These are phyloP conservation scores for Clamator glandarius DNA, from an alignment of 2,797 vertebrate genomes.

Conservation along the genomic window DNA sequence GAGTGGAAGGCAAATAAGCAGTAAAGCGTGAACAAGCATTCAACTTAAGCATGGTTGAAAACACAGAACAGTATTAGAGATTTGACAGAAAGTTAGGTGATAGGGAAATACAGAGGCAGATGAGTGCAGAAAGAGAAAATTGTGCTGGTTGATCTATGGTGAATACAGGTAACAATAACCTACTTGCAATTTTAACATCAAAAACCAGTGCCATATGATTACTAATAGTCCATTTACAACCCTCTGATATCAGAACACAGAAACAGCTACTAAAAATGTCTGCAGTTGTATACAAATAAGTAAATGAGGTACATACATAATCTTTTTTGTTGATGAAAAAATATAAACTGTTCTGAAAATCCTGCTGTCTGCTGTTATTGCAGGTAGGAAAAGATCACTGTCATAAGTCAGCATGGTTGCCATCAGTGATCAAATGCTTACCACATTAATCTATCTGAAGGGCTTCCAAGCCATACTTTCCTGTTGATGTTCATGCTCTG, in stretches of 20 bases:
- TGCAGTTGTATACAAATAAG: background rate
- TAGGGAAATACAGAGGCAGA: background rate
- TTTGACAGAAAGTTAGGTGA: background rate
- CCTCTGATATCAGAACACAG: background rate
- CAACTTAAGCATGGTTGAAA: background rate
- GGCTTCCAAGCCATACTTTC: background rate
- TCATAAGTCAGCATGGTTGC: accelerated
- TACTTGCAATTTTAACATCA: background rate
- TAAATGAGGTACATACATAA: background rate
- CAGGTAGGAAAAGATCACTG: background rate
- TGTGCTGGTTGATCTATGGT: background rate
- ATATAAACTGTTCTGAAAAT: background rate
- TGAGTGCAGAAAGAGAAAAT: background rate
- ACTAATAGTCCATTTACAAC: background rate
- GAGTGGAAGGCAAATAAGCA: background rate
- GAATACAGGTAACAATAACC: background rate
- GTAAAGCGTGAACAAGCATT: slow-evolving; percentile 6
- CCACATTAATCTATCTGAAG: background rate
- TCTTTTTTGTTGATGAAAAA: background rate
- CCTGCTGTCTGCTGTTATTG: background rate
- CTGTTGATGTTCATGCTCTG: background rate
- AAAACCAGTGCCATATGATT: background rate
- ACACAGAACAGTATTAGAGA: background rate
- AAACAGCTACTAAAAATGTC: background rate
- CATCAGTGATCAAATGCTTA: background rate